Evolutionary conservation across 2,797 vertebrate species (phyloP), one percentile per base, ranked within the genome.

Genomic region (Spea hammondii): DNA sequence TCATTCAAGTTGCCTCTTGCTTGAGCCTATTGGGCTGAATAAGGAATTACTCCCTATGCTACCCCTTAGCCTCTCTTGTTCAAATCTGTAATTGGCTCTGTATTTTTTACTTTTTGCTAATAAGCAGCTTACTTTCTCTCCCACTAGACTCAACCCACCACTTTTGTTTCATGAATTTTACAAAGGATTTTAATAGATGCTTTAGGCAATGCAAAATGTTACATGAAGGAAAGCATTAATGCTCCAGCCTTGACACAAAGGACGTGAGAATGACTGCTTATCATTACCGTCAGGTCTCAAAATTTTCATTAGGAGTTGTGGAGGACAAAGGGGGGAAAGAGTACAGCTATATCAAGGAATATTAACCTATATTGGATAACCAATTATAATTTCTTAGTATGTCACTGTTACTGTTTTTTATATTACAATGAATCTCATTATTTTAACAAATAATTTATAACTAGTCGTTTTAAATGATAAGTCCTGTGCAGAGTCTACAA

Each of bases 151-250:
- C 96, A 96, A 96, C 97, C 96, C 94, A 95, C 96, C 96, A 95
- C 95, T 97, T 98, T 98, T 95, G 95, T 99, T 98, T 98, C 97
- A 98, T 98, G 97, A 98, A 99, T 99, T 99, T 99, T 99, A 98
- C 97, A 98, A 98, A 97, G 94, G 96, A 96, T 98, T 98, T 98
- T 98, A 98, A 99, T 97, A 97, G 96, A 97, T 95, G 96, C 97
- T 99, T 97, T 98, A 98, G 97, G 97, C 96, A 98, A 99, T 99
- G 97, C 97, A 98, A 98, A 99, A 97, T 95, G 95, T 95, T 94
- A 95, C 94, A 95, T 95, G 95, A 96, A 95, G 93, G 93, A 92
- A 93, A 91, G 93, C 93, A 93, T 95, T 97, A 95, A 97, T 96
- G 94, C 90, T 91, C 88, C 86, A 94, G 94, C 93, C 93, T 95